Conservation (phyloP, 2,888 invertebrate genomes). For the Drosophila birchii region DNA sequence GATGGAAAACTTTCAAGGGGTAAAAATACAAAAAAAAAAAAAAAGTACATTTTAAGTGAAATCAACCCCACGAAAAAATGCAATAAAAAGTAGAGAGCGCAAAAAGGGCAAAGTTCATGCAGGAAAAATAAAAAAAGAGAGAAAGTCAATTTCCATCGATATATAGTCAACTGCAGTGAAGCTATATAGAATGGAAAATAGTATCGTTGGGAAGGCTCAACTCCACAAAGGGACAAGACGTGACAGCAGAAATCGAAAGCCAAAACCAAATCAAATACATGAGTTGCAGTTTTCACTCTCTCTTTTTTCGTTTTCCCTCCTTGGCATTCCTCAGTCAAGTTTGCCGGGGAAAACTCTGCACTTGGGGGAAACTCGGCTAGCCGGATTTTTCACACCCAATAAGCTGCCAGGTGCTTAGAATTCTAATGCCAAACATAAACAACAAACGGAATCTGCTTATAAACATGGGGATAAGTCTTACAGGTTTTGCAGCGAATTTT, state of each 20-base stretch:
- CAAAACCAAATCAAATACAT: constrained; percentile 41
- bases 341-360: constrained; percentile 6
- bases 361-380: constrained; percentile 1
- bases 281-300: constrained; percentile 32
- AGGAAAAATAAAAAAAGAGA: not conserved
- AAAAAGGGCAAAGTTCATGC: constrained; percentile 18
- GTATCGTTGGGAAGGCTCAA: constrained; percentile 19
- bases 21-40: constrained; percentile 1
- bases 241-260: constrained; percentile 47
- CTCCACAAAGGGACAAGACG: constrained; percentile 40
- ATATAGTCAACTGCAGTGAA: constrained; percentile 26
- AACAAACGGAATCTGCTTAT: constrained; percentile 26
- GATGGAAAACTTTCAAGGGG: constrained; percentile 14
- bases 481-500: not conserved
- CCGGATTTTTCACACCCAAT: constrained; percentile 49
- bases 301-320: not conserved
- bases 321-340: constrained; percentile 4
- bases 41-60: constrained; percentile 23
- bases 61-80: constrained; percentile 12
- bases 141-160: constrained; percentile 26
- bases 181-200: constrained; percentile 12
- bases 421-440: constrained; percentile 59
- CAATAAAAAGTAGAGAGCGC: constrained; percentile 8
- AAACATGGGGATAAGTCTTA: constrained; percentile 11
- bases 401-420: constrained; percentile 56